These are phyloP conservation scores for Euplagia quadripunctaria DNA, from an alignment of 2,888 invertebrate species.

Conservation along the genomic window DNA sequence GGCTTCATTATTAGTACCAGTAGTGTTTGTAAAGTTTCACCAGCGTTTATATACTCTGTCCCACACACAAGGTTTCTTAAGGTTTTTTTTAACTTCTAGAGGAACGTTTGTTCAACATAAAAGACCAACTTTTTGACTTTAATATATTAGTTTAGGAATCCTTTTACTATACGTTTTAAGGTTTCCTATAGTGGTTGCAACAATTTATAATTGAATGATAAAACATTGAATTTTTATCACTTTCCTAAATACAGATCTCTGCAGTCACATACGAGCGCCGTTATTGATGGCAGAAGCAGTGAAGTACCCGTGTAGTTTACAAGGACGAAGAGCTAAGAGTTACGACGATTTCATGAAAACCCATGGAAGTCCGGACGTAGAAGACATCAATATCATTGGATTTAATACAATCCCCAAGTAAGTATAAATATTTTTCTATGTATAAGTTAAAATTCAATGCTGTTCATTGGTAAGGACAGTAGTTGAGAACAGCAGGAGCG, in stretches of 20 bases:
- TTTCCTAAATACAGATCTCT: neutral
- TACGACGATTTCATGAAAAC: neutral
- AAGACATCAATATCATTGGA: conserved; percentile 2
- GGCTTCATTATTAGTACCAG: neutral
- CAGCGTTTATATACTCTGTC: too few species aligned
- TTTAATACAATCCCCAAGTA: neutral
- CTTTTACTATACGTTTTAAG: neutral
- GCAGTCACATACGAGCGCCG: conserved; percentile 5
- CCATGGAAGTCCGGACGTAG: neutral
- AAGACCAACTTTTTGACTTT: neutral
- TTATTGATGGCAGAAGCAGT: neutral
- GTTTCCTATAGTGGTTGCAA: neutral
- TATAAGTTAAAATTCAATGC: neutral
- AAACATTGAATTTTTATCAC: neutral
- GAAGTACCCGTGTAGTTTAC: neutral
- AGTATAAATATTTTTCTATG: conserved; percentile 1
- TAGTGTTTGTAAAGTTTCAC: too few species aligned
- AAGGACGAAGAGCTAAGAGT: neutral
- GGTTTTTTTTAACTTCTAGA: neutral
- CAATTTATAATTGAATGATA: neutral
- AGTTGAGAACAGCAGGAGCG: neutral
- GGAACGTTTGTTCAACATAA: neutral
- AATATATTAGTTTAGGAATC: neutral
- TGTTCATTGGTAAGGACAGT: neutral
- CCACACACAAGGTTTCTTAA: too few species aligned